phyloP scores from a whole-genome alignment of 2,797 vertebrate genomes.

The Vultur gryphus region DNA sequence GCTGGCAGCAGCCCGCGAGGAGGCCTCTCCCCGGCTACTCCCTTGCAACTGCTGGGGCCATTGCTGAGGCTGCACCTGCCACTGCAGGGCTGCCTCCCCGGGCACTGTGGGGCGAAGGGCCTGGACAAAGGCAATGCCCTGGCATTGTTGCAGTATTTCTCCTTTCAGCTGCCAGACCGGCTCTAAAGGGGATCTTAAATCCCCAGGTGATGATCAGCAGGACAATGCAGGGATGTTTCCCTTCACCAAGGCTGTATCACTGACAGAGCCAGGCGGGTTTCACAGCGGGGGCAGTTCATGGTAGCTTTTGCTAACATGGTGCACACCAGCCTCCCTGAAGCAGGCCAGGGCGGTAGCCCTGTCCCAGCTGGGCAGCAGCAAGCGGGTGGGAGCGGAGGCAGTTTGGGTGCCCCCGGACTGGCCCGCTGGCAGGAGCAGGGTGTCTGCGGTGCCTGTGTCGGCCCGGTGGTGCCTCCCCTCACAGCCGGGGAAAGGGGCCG shows the following conservation, averaged over 20 bases:
- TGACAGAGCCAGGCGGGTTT: background rate
- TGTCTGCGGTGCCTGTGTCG: background rate
- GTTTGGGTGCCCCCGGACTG: rapidly evolving
- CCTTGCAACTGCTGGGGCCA: rapidly evolving
- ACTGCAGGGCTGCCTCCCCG: background rate
- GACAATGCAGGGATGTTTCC: background rate
- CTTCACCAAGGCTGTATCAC: background rate
- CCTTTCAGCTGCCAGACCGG: background rate
- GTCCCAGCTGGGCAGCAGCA: background rate
- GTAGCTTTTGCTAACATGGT: background rate
- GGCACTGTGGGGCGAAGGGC: background rate
- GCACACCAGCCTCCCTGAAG: background rate
- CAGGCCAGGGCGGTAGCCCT: background rate
- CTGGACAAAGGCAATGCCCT: no score
- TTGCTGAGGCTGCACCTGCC: rapidly evolving
- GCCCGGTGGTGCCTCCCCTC: background rate
- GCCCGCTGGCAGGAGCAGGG: background rate
- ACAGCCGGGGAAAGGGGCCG: rapidly evolving
- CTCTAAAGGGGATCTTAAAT: background rate
- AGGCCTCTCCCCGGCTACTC: background rate
- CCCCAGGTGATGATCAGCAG: rapidly evolving
- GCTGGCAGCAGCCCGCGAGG: background rate
- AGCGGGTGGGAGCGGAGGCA: rapidly evolving
- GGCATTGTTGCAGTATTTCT: background rate
- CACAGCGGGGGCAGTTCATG: rapidly evolving